phyloP scores from a whole-genome alignment of 2,888 invertebrate genomes.

The Masnerella sp. region DNA sequence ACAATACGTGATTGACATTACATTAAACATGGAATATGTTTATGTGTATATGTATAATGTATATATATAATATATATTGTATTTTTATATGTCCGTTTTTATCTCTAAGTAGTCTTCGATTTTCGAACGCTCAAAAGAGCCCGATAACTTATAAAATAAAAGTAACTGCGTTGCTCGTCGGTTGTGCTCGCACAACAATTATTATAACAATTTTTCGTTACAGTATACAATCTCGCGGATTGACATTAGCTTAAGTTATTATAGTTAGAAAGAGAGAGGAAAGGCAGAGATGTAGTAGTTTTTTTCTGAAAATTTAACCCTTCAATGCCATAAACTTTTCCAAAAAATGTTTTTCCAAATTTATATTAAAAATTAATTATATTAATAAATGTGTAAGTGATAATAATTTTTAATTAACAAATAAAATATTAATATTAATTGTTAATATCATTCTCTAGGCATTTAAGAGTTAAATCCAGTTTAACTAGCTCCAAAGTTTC shows the following conservation, averaged over 20 bases:
- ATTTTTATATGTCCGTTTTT: constrained; percentile 10
- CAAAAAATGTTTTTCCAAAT: too few relatives aligned
- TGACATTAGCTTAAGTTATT: too few relatives aligned
- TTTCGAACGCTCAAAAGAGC: constrained; percentile 27
- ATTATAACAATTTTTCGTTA: background rate
- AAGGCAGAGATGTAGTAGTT: background rate
- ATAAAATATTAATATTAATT: too few relatives aligned
- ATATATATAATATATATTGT: background rate
- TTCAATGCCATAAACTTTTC: too few relatives aligned
- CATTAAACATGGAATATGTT: constrained; percentile 45
- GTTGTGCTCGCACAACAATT: constrained; percentile 5
- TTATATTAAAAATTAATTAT: too few relatives aligned
- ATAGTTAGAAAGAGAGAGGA: constrained; percentile 2
- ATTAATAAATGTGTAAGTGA: too few relatives aligned
- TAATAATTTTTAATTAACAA: too few relatives aligned
- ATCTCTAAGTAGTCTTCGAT: constrained; percentile 45
- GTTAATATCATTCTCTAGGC: too few relatives aligned
- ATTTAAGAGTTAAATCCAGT: too few relatives aligned
- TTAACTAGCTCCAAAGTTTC: too few relatives aligned
- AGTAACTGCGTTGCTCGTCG: constrained; percentile 25
- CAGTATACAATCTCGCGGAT: constrained; percentile 3
- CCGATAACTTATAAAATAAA: constrained; percentile 25
- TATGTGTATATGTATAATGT: background rate
- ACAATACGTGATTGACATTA: constrained; percentile 40
- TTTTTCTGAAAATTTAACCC: too few relatives aligned